phyloP scores from a whole-genome alignment of 2,113 vertebrate genomes.

The Electrona antarctica region DNA sequence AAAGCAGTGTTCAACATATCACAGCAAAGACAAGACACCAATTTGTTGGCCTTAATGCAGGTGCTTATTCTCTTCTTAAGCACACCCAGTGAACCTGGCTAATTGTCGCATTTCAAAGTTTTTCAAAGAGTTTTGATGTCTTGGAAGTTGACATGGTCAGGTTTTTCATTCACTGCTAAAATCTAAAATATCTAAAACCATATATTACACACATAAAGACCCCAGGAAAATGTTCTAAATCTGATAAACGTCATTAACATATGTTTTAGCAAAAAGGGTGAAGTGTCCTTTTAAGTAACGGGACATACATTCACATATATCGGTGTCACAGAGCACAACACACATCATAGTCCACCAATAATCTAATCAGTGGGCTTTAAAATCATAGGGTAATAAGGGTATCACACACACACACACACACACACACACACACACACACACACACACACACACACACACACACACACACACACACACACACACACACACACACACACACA shows the following conservation, averaged over 20 bases:
- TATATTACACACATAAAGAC: too few relatives aligned
- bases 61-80: not conserved
- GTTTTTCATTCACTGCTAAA: not conserved
- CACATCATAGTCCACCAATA: conserved; percentile 20
- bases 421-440: not conserved
- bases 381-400: too few relatives aligned
- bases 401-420: too few relatives aligned
- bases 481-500: too few relatives aligned
- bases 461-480: too few relatives aligned
- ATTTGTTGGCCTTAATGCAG: not conserved
- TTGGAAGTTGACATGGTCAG: not conserved
- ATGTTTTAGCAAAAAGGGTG: too few relatives aligned
- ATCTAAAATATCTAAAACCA: too few relatives aligned
- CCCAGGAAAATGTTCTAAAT: too few relatives aligned
- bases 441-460: too few relatives aligned
- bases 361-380: conserved; percentile 3
- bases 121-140: not conserved
- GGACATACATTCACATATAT: not conserved
- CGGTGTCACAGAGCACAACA: not conserved
- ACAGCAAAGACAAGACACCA: not conserved
- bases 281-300: not conserved
- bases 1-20: conserved; percentile 9
- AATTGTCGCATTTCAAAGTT: too few relatives aligned
- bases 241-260: too few relatives aligned
- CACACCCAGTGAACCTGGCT: not conserved